Conservation (phyloP, 2,797 vertebrate species). For the Spea hammondii region DNA sequence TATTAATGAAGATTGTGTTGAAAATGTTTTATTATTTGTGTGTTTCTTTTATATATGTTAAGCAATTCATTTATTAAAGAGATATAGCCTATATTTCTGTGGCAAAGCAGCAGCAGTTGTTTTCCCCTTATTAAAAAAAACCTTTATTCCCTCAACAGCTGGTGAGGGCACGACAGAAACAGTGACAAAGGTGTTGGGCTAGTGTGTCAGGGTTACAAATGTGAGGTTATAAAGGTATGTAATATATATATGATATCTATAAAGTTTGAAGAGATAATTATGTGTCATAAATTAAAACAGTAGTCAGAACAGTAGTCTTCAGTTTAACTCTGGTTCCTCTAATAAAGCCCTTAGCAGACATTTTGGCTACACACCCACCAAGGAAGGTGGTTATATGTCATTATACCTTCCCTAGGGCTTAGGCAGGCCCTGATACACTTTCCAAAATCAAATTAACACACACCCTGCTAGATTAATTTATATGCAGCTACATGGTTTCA, state of each 20-base stretch:
- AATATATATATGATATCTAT: not conserved
- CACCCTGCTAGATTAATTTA: not conserved
- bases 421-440: conserved; percentile 16
- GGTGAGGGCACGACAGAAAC: no score
- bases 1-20: no score
- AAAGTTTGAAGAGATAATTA: conserved; percentile 9
- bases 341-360: conserved; percentile 17
- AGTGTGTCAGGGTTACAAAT: no score
- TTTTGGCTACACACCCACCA: conserved; percentile 14
- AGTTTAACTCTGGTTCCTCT: not conserved
- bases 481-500: not conserved
- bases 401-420: conserved; percentile 29
- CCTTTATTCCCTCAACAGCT: no score
- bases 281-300: not conserved
- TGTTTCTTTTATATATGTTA: no score
- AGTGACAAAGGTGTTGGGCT: no score
- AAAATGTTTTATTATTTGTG: no score
- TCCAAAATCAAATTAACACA: conserved; percentile 2
- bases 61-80: no score
- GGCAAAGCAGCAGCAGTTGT: no score
- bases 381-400: conserved; percentile 7
- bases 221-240: not conserved
- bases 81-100: no score
- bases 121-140: no score
- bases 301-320: conserved; percentile 15